Evolutionary conservation across 1,140 invertebrate genomes (phyloP), one percentile per base, ranked within the genome.

Genomic region (Triops cancriformis): DNA sequence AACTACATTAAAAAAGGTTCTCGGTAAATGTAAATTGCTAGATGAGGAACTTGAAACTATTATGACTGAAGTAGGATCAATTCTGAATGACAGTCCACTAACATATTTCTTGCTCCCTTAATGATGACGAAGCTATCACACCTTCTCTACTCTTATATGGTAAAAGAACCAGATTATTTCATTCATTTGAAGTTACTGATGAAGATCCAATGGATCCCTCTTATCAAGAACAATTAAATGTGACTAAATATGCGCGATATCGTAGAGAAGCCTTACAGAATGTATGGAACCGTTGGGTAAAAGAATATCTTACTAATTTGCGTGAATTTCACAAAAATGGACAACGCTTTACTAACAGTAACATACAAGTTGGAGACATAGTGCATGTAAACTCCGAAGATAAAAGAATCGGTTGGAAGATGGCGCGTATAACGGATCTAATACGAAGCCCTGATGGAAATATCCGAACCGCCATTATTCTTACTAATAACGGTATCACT

Each of bases 11-110:
- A n/a, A n/a, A n/a, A n/a, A n/a, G n/a, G n/a, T n/a, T n/a, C n/a
- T n/a, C n/a, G n/a, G n/a, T n/a, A n/a, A n/a, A n/a, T n/a, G n/a
- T n/a, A n/a, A n/a, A n/a, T n/a, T n/a, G n/a, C n/a, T n/a, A n/a
- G n/a, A n/a, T n/a, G n/a, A n/a, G n/a, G n/a, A n/a, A n/a, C n/a
- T n/a, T n/a, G n/a, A n/a, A n/a, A n/a, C n/a, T n/a, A n/a, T n/a
- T n/a, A n/a, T n/a, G n/a, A n/a, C n/a, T n/a, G 74, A 78, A 28
- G 27, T 77, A 31, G 77, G 43, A 31, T 73, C 72, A 26, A 73
- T 73, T 23, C 72, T 73, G 3, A 73, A 73, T 28, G 72, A 73
- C 27, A 10, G 72, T 23, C 72, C 72, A 28, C 12, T 73, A 26
- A 73, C 72, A 28, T 73, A 73, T 23, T 11, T 73, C 72, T 14